Evolutionary conservation across 2,113 vertebrate species (phyloP), one percentile per base, ranked within the genome.

Genomic region (Dromas ardeola): DNA sequence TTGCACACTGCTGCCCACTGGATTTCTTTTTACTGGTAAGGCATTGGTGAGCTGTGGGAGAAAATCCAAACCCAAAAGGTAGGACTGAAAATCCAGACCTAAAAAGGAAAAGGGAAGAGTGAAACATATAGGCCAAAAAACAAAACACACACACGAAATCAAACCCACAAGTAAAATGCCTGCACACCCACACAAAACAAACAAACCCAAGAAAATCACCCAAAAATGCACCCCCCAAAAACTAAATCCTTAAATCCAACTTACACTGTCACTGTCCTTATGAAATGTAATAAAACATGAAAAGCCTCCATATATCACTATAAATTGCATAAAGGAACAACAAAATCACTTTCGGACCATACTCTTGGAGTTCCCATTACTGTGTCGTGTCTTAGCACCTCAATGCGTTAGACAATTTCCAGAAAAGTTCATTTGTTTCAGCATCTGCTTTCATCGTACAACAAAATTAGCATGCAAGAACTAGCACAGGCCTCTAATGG

Each of bases 1-100:
- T 6, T 98, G 97, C 27, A 96, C 95, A 19, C 66, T 81, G 62
- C 95, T 88, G 81, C 97, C 72, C 77, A 98, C 95, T 5, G 98
- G 96, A 36, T 91, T 98, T 97, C 98, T 99, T 91, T 99, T 99
- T 77, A 98, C 96, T 21, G 98, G 96, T 87, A 98, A 97, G 19
- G 95, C 43, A 40, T 97, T 91, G 43, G 98, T 97, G 3, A 98
- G 93, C 22, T 98, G 98, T 52, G 98, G 97, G 42, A 98, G 96
- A 91, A 98, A 98, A 94, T 99, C 98, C 88, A 98, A 92, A 88
- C 98, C 98, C 95, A 72, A 61, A 76, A 95, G 18, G 78, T 59
- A 96, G 32, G 97, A 66, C 34, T 93, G 97, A 71, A 95, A 94
- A 85, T 96, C 96, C 70, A 78, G 15, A 71, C 82, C 97, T 98